A percentile compares a stretch with the other conserved stretches of the same genome.
These are phyloP conservation scores for Microctonus hyperodae DNA, from an alignment of 2,888 invertebrate genomes.

Conservation along the genomic window DNA sequence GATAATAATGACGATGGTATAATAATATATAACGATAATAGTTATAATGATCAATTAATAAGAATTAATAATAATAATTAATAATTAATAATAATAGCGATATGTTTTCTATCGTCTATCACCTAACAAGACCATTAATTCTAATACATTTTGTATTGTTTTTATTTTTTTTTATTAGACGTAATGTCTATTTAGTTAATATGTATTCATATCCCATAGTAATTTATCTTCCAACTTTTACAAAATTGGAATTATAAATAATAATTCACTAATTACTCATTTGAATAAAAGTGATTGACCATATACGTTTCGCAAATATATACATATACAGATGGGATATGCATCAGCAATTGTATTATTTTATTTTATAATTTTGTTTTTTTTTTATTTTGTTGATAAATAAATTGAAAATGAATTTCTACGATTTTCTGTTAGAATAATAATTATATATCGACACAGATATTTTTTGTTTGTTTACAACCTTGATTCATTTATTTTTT, in stretches of 20 bases:
- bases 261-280: constrained; percentile 46
- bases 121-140: constrained; percentile 49
- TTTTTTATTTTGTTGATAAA: constrained; percentile 29
- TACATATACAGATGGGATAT: constrained; percentile 61
- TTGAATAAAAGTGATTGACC: constrained; percentile 44
- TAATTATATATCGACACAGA: constrained; percentile 49
- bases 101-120: constrained; percentile 54
- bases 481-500: constrained; percentile 50
- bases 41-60: constrained; percentile 30
- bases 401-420: constrained; percentile 14
- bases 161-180: too few relatives aligned
- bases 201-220: constrained; percentile 23
- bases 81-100: constrained; percentile 58
- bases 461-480: constrained; percentile 49
- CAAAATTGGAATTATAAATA: constrained; percentile 46
- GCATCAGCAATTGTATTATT: constrained; percentile 45
- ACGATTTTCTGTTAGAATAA: constrained; percentile 41
- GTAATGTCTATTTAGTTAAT: constrained; percentile 24
- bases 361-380: constrained; percentile 12
- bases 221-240: constrained; percentile 32
- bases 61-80: constrained; percentile 41
- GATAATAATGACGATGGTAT: constrained; percentile 12
- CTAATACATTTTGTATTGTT: constrained; percentile 49
- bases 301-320: constrained; percentile 55
- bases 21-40: constrained; percentile 33